A percentile compares a stretch with the other conserved stretches of the same genome.
These are phyloP conservation scores for Drosophila sucinea DNA, from an alignment of 1,140 invertebrate species.

Conservation along the genomic window DNA sequence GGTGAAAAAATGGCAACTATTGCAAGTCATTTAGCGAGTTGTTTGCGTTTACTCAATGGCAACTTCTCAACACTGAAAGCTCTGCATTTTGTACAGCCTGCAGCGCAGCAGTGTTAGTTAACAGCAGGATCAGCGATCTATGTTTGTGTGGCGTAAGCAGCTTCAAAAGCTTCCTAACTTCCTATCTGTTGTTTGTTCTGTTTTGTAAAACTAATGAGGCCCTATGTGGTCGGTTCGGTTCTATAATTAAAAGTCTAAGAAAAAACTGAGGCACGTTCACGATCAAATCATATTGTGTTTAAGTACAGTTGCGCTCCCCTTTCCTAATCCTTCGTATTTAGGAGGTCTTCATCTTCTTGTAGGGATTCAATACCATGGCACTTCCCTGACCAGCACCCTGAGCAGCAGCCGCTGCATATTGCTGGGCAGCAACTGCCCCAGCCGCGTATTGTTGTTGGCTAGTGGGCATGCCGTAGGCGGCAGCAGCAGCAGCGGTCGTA, in stretches of 20 bases:
- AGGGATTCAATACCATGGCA: slow-evolving; percentile 89
- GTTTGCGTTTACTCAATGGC: neutral
- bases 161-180: slow-evolving; percentile 1
- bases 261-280: slow-evolving; percentile 74
- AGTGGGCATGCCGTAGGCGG: slow-evolving; percentile 63
- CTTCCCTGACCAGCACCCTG: slow-evolving; percentile 83
- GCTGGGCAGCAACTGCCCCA: slow-evolving; percentile 49
- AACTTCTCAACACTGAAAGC: slow-evolving; percentile 9
- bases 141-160: neutral
- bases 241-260: slow-evolving; percentile 39
- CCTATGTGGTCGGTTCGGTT: slow-evolving; percentile 5
- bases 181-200: slow-evolving; percentile 36
- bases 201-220: slow-evolving; percentile 31
- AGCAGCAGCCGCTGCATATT: slow-evolving; percentile 62
- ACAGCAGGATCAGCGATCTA: neutral
- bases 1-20: slow-evolving; percentile 1
- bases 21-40: slow-evolving; percentile 5
- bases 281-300: slow-evolving; percentile 38
- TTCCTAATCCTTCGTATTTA: slow-evolving; percentile 83
- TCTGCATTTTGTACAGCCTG: slow-evolving; percentile 2
- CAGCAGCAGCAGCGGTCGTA: slow-evolving; percentile 18
- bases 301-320: slow-evolving; percentile 57
- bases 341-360: slow-evolving; percentile 94
- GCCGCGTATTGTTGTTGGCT: slow-evolving; percentile 65
- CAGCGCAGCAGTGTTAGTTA: neutral